These are phyloP conservation scores for Eupithecia dodoneata DNA, from an alignment of 2,888 invertebrate genomes.

Conservation along the genomic window DNA sequence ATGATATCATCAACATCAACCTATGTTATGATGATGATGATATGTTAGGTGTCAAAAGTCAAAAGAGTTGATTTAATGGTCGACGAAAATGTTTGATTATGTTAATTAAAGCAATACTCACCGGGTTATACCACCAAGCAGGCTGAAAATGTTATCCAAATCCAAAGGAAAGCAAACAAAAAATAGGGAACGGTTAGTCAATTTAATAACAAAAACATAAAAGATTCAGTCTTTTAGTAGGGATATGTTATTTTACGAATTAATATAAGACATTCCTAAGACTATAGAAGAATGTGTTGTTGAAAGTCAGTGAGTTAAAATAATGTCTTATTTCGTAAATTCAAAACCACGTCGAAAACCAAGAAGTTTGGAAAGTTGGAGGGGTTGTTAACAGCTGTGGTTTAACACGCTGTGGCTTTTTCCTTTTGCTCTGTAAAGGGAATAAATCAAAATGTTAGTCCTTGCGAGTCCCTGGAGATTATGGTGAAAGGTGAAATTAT, in stretches of 20 bases:
- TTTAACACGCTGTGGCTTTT: constrained; percentile 50
- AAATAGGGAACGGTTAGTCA: constrained; percentile 42
- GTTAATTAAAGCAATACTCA: constrained; percentile 84
- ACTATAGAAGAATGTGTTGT: neutral
- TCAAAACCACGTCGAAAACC: constrained; percentile 54
- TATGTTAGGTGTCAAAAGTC: neutral
- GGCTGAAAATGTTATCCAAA: constrained; percentile 85
- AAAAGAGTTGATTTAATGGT: neutral
- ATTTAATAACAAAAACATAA: constrained; percentile 47
- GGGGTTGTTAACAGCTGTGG: constrained; percentile 55
- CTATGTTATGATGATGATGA: too few relatives aligned
- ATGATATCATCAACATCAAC: neutral
- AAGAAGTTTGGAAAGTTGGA: constrained; percentile 39
- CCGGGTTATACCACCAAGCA: constrained; percentile 96
- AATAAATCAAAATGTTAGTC: constrained; percentile 29
- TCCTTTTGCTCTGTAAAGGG: constrained; percentile 68
- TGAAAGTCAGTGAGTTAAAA: neutral
- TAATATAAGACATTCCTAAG: constrained; percentile 18
- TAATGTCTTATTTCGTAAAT: constrained; percentile 40
- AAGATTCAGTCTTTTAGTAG: constrained; percentile 11
- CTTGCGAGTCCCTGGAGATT: constrained; percentile 11
- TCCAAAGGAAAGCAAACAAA: constrained; percentile 66
- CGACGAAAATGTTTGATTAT: neutral
- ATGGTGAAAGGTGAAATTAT: neutral
- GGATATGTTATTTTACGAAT: constrained; percentile 18